phyloP scores from a whole-genome alignment of 2,113 vertebrate genomes.

The Ctenomys sociabilis region DNA sequence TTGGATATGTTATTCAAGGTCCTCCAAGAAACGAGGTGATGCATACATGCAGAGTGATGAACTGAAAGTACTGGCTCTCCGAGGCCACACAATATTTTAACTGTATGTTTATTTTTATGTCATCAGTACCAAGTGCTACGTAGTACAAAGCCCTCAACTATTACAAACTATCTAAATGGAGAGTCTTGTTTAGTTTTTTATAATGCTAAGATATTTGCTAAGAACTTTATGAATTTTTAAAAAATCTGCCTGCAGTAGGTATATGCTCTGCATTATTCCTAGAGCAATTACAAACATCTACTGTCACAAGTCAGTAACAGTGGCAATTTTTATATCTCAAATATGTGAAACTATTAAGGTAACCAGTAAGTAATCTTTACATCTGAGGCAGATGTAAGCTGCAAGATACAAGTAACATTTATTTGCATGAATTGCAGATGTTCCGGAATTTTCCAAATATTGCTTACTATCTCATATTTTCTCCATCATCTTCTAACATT shows the following conservation, averaged over 20 bases:
- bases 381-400: conserved; percentile 10
- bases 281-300: background rate
- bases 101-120: background rate
- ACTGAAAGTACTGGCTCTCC: background rate
- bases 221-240: too few relatives aligned
- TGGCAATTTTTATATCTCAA: background rate
- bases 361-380: background rate
- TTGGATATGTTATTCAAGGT: background rate
- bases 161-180: background rate
- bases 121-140: background rate
- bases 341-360: background rate
- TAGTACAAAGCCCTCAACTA: background rate
- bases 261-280: background rate
- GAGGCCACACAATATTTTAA: background rate
- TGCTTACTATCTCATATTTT: background rate
- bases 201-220: too few relatives aligned
- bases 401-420: background rate
- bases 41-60: too few relatives aligned
- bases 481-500: background rate
- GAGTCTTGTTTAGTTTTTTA: too few relatives aligned
- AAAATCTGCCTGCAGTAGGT: background rate
- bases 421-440: background rate
- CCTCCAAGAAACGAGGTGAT: background rate
- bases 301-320: background rate
- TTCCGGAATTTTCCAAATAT: background rate